phyloP scores from a whole-genome alignment of 23 tunicate species.

The Halocynthia roretzi region DNA sequence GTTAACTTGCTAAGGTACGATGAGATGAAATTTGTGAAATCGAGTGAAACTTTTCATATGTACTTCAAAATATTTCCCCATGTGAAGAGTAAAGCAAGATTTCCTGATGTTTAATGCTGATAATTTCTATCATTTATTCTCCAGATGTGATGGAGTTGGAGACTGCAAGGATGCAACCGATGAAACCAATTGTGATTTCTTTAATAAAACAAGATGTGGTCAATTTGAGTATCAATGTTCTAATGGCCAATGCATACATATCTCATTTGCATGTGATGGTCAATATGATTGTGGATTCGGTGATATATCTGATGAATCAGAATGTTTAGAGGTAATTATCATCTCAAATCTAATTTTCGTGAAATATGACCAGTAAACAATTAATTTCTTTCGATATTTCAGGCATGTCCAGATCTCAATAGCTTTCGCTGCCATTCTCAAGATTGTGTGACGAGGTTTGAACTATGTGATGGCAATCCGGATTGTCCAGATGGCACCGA shows the following conservation, averaged over 20 bases:
- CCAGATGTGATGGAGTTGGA: constrained; percentile 38
- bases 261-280: constrained; percentile 53
- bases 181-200: constrained; percentile 27
- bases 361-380: background rate
- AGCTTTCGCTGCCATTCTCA: constrained; percentile 13
- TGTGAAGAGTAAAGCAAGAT: too few relatives aligned
- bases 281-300: constrained; percentile 63
- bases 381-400: background rate
- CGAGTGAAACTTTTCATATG: too few relatives aligned
- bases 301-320: constrained; percentile 58
- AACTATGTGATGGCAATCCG: constrained; percentile 42
- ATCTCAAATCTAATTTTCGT: background rate
- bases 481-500: constrained; percentile 54
- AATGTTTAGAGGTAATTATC: constrained; percentile 34
- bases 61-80: background rate
- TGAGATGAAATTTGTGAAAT: background rate
- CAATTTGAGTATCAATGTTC: constrained; percentile 27
- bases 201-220: background rate
- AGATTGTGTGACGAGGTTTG: constrained; percentile 28
- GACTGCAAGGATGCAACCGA: constrained; percentile 41
- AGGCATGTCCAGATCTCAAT: constrained; percentile 20
- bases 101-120: too few relatives aligned
- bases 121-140: too few relatives aligned
- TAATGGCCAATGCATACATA: constrained; percentile 50
- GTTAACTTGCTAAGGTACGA: background rate